Evolutionary conservation across 2,797 vertebrate genomes (phyloP).

Genomic region (Pangasius macronema): DNA sequence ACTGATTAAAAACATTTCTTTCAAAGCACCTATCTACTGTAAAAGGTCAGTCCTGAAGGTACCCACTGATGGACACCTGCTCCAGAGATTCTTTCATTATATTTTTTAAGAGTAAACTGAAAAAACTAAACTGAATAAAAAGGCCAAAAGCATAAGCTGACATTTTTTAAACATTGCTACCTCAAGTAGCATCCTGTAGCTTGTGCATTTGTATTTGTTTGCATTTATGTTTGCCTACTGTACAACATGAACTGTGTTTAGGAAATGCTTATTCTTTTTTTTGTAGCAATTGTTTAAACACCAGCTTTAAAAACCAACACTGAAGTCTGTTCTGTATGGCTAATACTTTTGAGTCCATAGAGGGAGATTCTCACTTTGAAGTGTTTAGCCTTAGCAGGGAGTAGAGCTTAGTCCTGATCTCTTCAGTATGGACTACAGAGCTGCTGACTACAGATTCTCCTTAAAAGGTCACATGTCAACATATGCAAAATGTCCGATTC

Average conservation of each 20-base stretch:
- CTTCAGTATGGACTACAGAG: background rate
- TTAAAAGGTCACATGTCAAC: background rate
- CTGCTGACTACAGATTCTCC: background rate
- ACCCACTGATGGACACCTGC: too few species aligned
- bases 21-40: too few species aligned
- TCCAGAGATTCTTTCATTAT: background rate
- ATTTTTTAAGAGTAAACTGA: background rate
- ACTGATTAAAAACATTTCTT: background rate
- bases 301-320: background rate
- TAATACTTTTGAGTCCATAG: background rate
- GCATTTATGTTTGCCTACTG: background rate
- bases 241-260: background rate
- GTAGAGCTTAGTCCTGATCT: background rate
- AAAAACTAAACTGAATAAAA: background rate
- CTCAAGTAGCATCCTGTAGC: background rate
- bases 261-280: too few species aligned
- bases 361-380: background rate
- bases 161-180: background rate
- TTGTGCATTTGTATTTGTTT: background rate
- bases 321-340: background rate
- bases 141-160: background rate
- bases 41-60: too few species aligned
- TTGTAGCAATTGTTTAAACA: background rate
- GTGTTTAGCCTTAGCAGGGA: background rate
- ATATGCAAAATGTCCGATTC: background rate